Conservation (phyloP, 2,888 invertebrate species). For the Oligia latruncula region DNA sequence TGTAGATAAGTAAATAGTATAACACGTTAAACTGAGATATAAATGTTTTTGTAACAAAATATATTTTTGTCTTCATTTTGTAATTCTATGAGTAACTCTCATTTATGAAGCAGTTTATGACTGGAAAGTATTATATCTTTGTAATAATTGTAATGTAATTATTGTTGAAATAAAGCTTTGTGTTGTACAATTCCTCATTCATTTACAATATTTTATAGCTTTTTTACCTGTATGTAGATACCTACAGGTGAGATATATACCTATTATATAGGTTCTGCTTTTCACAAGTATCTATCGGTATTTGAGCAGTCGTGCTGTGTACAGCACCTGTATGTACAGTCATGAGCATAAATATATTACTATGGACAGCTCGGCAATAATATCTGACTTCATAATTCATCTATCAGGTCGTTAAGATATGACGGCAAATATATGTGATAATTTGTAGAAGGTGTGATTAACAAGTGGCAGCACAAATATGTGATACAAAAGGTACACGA, state of each 20-base stretch:
- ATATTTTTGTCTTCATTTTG: conserved; percentile 52
- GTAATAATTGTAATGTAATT: conserved; percentile 83
- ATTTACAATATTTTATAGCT: conserved; percentile 1
- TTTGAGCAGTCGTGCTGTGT: not conserved
- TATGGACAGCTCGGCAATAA: not conserved
- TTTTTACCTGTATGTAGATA: not conserved
- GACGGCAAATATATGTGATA: not conserved
- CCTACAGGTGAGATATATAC: not conserved
- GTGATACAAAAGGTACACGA: no score
- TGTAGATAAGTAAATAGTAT: conserved; percentile 61
- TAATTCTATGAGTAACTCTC: conserved; percentile 51
- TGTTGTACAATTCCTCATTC: conserved; percentile 71
- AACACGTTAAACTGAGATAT: conserved; percentile 49
- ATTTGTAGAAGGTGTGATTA: no score
- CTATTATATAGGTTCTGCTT: not conserved
- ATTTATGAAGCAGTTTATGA: conserved; percentile 50
- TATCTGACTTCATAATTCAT: not conserved
- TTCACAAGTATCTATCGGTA: not conserved
- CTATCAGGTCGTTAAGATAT: not conserved
- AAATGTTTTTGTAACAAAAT: conserved; percentile 63
- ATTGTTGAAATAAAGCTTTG: conserved; percentile 87
- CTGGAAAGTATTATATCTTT: conserved; percentile 74
- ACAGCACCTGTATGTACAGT: not conserved
- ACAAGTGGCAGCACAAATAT: no score
- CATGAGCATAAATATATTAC: not conserved